phyloP scores from a whole-genome alignment of 2,888 invertebrate genomes.

The Scelioninae gen. 2 region DNA sequence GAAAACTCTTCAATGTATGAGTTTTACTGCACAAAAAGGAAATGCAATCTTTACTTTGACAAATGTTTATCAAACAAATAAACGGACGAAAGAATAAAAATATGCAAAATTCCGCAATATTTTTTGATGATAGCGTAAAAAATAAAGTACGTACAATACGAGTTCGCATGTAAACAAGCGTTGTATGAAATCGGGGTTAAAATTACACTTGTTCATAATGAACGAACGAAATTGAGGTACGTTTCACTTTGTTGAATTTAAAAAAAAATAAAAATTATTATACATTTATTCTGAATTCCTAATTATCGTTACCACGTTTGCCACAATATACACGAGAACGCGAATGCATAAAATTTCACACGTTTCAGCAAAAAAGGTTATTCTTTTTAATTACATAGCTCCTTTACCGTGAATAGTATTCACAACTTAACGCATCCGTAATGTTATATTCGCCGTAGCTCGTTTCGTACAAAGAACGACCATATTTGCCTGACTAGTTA shows the following conservation, averaged over 20 bases:
- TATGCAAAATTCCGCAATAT: not conserved
- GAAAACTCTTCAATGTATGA: too few relatives aligned
- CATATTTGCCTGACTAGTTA: slow-evolving; percentile 34
- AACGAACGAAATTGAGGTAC: slow-evolving; percentile 8
- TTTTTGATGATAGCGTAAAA: slow-evolving; percentile 10
- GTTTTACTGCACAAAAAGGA: too few relatives aligned
- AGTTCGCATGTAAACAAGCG: not conserved
- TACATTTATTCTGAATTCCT: slow-evolving; percentile 10
- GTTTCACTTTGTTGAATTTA: not conserved
- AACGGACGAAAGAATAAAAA: not conserved
- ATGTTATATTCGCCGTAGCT: too few relatives aligned
- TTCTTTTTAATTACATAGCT: slow-evolving; percentile 40
- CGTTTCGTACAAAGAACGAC: slow-evolving; percentile 40
- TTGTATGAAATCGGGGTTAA: slow-evolving; percentile 13
- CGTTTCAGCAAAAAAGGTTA: slow-evolving; percentile 13
- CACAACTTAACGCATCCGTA: slow-evolving; percentile 38
- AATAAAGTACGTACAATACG: slow-evolving; percentile 10
- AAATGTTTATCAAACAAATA: not conserved
- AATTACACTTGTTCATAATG: slow-evolving; percentile 22
- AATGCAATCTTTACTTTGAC: too few relatives aligned
- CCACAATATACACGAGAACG: not conserved
- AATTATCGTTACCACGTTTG: not conserved
- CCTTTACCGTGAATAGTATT: slow-evolving; percentile 30
- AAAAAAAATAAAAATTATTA: too few relatives aligned
- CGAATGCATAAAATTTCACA: slow-evolving; percentile 21